phyloP scores from a whole-genome alignment of 2,888 invertebrate genomes.

The Laothoe populi region DNA sequence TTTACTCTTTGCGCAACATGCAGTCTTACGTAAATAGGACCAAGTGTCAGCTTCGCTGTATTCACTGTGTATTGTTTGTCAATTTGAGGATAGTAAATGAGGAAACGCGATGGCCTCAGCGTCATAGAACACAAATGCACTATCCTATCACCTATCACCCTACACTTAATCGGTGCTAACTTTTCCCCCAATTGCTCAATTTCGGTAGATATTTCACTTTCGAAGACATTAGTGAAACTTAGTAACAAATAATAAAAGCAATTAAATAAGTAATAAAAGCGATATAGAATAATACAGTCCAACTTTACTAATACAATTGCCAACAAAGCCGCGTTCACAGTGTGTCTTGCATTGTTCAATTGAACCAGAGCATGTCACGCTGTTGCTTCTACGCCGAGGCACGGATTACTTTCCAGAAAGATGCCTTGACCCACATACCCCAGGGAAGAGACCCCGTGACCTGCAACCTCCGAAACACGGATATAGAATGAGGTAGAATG shows the following conservation, averaged over 20 bases:
- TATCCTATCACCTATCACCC: no score
- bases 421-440: slow-evolving; percentile 29
- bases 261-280: no score
- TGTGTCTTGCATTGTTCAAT: background rate
- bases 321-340: background rate
- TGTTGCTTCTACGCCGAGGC: slow-evolving; percentile 9
- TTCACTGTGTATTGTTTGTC: no score
- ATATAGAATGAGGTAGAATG: background rate
- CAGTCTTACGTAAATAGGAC: no score
- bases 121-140: no score
- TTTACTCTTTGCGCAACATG: no score
- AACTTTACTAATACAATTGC: background rate
- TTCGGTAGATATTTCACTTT: no score
- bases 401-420: slow-evolving; percentile 21
- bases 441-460: slow-evolving; percentile 21
- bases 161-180: no score
- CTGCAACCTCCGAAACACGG: background rate
- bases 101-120: no score
- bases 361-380: background rate
- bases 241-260: background rate
- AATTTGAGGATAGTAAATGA: background rate
- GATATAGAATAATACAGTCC: background rate
- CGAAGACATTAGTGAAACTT: no score
- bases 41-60: no score
- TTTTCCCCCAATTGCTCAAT: no score